phyloP scores from a whole-genome alignment of 1,140 invertebrate species.

The Polypedilum vanderplanki region DNA sequence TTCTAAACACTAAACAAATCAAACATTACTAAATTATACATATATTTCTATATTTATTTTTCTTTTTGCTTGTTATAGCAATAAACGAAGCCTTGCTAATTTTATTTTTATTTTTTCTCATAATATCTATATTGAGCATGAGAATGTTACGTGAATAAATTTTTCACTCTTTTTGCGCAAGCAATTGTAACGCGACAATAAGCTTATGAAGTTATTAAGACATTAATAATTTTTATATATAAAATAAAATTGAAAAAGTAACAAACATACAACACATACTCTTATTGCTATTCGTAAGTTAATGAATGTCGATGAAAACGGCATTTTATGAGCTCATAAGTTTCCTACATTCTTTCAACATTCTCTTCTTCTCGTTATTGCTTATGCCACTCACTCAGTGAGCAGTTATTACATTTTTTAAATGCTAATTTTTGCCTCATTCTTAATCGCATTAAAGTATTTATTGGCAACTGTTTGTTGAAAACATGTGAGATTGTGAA shows the following conservation, averaged over 20 bases:
- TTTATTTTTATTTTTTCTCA: neutral
- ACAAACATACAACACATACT: neutral
- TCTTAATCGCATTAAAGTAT: constrained; percentile 25
- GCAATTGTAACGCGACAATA: neutral
- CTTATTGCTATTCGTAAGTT: neutral
- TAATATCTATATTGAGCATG: constrained; percentile 11
- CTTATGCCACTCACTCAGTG: neutral
- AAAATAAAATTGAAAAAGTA: neutral
- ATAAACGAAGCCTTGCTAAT: constrained; percentile 18
- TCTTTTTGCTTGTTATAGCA: neutral
- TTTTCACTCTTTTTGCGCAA: neutral
- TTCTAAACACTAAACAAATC: too few species aligned
- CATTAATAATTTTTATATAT: constrained; percentile 23
- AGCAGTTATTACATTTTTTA: neutral
- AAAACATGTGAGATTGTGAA: neutral
- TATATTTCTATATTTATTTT: neutral
- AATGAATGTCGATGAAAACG: constrained; percentile 6
- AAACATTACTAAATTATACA: too few species aligned
- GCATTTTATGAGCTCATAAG: neutral
- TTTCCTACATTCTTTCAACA: constrained; percentile 5
- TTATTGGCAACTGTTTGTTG: neutral
- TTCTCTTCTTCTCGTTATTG: neutral
- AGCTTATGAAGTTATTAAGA: constrained; percentile 27
- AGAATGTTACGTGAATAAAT: neutral
- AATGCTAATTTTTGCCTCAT: neutral